phyloP scores from a whole-genome alignment of 2,797 vertebrate species.

The Syngnathus acus region DNA sequence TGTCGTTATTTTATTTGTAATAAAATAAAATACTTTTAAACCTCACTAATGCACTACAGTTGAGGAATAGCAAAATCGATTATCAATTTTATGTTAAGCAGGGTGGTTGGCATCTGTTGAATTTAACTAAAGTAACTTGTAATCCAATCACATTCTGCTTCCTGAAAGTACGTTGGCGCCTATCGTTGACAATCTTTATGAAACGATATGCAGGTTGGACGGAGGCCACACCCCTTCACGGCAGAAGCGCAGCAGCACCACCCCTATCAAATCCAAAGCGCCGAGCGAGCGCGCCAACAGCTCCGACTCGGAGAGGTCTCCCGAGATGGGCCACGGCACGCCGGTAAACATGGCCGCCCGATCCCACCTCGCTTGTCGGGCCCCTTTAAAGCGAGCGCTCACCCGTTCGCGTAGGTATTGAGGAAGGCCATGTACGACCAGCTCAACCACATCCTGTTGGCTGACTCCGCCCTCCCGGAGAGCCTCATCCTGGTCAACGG shows the following conservation, averaged over 20 bases:
- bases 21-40: no score
- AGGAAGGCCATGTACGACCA: constrained; percentile 91
- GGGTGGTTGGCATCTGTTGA: no score
- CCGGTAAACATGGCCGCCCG: constrained; percentile 68
- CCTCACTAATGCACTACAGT: no score
- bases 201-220: constrained; percentile 66
- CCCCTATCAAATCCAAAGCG: constrained; percentile 87
- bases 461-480: constrained; percentile 86
- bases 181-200: background rate
- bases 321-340: constrained; percentile 81
- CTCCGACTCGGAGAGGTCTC: constrained; percentile 89
- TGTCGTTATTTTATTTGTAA: no score
- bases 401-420: constrained; percentile 68
- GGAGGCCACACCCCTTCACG: constrained; percentile 74
- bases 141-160: background rate
- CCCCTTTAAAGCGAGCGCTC: background rate
- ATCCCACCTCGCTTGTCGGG: background rate
- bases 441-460: constrained; percentile 89
- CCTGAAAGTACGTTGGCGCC: no score
- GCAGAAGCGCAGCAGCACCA: constrained; percentile 79
- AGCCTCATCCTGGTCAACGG: constrained; percentile 88
- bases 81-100: no score
- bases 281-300: constrained; percentile 88
- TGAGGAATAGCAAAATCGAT: no score
- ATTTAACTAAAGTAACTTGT: no score